Base-by-base conservation (phyloP, 2,888 invertebrate genomes). In the Conops quadrifasciatus region DNA sequence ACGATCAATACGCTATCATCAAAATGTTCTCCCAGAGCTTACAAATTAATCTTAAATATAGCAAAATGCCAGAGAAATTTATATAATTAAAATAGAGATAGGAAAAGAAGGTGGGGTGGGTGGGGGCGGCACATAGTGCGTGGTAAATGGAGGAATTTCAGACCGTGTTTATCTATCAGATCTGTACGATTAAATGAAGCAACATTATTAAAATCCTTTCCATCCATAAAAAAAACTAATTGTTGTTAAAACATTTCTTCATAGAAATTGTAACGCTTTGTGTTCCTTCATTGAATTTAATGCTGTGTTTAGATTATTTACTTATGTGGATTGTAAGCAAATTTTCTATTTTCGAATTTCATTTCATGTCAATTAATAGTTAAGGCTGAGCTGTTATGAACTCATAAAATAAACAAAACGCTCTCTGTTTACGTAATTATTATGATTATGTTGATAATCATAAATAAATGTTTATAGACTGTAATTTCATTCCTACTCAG, bases 1-100 rank as follows among this genome's bases (percentile, higher is more conserved):
- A 84, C 74, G 82, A 85, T 49, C 77, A 84, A 72, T 86, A 86
- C 72, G 83, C 83, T 62, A 84, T 86, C 67, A 81, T 86, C n/a
- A 85, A 86, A 79, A 84, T 86, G 83, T 85, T 85, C 78, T 85
- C 86, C 72, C 85, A 85, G 79, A 85, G 85, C 78, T 84, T 85
- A 72, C 85, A 85, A 72, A 81, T 85, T 71, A 85, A 83, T 76
- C 75, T 85, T 59, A 85, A 83, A 78, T 82, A 82, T 71, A 82
- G 78, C 73, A 85, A 84, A 80, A 83, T 85, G 83, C 81, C 83
- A 65, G 85, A 85, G 77, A 83, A 83, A 78, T 77, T 78, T 65
- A 85, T 85, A 76, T 85, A 78, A 78, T 68, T 53, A 64, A 71
- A 56, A 72, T 53, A 62, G 47, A 19, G 15, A 58, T 26, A 36